phyloP scores from a whole-genome alignment of 1,140 invertebrate genomes.

The Meloidogyne hapla region DNA sequence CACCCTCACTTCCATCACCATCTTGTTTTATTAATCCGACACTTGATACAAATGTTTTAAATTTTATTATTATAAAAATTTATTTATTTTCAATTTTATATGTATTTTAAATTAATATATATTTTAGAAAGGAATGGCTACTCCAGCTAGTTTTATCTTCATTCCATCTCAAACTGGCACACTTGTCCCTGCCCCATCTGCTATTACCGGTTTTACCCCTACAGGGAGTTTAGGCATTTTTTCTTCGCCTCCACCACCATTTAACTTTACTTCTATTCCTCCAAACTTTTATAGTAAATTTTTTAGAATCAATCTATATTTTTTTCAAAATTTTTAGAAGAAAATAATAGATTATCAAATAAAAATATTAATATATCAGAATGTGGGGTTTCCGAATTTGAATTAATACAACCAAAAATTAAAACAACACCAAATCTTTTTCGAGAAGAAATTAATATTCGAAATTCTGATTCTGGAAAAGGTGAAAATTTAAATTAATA shows the following conservation, averaged over 20 bases:
- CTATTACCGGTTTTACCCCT: background rate
- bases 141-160: background rate
- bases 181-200: background rate
- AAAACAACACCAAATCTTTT: slow-evolving; percentile 38
- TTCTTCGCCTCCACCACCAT: slow-evolving; percentile 14
- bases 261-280: background rate
- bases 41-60: background rate
- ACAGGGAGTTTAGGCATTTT: background rate
- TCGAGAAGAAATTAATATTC: slow-evolving; percentile 48
- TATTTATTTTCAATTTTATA: background rate
- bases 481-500: no score
- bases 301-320: background rate
- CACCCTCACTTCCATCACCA: background rate
- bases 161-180: background rate
- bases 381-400: background rate
- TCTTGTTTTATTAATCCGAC: background rate
- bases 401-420: background rate
- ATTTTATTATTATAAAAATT: background rate
- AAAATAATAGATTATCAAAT: background rate
- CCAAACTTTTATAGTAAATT: background rate
- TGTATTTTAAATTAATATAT: background rate
- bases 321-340: background rate
- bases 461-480: slow-evolving; percentile 49
- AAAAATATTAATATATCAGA: no score
- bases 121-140: background rate